These are phyloP conservation scores for Drosophila insularis DNA, from an alignment of 1,140 invertebrate species.

Conservation along the genomic window DNA sequence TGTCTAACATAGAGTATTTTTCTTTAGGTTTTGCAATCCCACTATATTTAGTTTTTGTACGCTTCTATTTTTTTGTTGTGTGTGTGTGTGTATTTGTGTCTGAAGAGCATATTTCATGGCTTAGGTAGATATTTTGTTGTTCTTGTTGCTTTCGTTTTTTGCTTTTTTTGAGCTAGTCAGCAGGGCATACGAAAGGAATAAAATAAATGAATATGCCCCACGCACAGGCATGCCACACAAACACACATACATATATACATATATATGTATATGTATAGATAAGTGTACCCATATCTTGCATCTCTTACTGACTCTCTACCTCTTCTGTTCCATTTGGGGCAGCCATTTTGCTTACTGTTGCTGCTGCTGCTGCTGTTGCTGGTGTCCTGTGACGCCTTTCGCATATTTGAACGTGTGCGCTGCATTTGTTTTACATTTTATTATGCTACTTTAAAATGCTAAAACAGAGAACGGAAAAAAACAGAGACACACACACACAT, in stretches of 20 bases:
- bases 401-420: conserved; percentile 73
- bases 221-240: conserved; percentile 60
- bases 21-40: too few species aligned
- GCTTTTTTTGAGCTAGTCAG: conserved; percentile 62
- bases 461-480: conserved; percentile 33
- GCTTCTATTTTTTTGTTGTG: background rate
- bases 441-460: conserved; percentile 71
- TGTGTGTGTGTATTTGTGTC: conserved; percentile 15
- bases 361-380: conserved; percentile 27
- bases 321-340: conserved; percentile 19
- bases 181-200: conserved; percentile 49
- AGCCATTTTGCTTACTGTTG: conserved; percentile 50
- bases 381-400: conserved; percentile 55
- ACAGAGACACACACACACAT: conserved; percentile 12
- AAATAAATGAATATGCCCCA: conserved; percentile 74
- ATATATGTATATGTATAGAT: background rate
- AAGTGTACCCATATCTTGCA: background rate
- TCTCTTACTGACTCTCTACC: conserved; percentile 5
- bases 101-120: conserved; percentile 67
- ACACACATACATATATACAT: conserved; percentile 13
- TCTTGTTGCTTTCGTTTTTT: conserved; percentile 3
- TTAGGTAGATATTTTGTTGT: conserved; percentile 58
- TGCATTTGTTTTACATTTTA: conserved; percentile 76
- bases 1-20: background rate
- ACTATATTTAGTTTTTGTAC: background rate